Base-by-base conservation (phyloP, 2,888 invertebrate species). In the Andrena fulva region DNA sequence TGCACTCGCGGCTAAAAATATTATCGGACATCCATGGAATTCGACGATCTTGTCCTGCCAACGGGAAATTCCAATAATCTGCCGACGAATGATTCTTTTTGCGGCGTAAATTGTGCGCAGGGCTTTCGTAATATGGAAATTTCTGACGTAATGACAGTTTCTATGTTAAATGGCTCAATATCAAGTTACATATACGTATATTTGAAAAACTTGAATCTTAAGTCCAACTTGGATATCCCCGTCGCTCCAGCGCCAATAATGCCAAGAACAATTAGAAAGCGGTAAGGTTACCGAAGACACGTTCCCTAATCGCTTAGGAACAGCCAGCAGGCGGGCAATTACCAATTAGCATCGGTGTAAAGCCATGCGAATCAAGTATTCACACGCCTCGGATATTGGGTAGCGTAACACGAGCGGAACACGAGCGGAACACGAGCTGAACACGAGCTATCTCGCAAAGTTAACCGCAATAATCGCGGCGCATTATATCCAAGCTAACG, bases 391-490 rank as follows among this genome's bases (percentile, higher is more conserved):
- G 24, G 56, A 71, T 81, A 78, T 78, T 60, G 70, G 67, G 78
- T 78, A 64, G 35, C 66, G 62, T 67, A 80, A 85, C 35, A 73
- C 66, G 66, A 72, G 70, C 63, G 63, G 59, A 85, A 80, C 79
- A 72, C 60, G 60, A 69, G 52, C 64, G 20, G 20, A 80, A 85
- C 35, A 73, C 66, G 66, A 72, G 70, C 63, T 59, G 59, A 85
- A 80, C 79, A 72, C 60, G 60, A 69, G 52, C 67, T 63, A 80
- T 76, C 77, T 62, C 64, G 71, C 31, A 29, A 72, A 80, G 62
- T 81, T 86, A 76, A 76, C 75, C 77, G 80, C 75, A 74, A 80
- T 83, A 80, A 85, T 85, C 72, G 73, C 42, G 12, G 66, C 56
- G 64, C 59, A 42, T 85, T 85, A 80, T 74, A 59, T n/a, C 75